Evolutionary conservation across 1,140 invertebrate genomes (phyloP).

Genomic region (Pseudomyrmex pallidus): DNA sequence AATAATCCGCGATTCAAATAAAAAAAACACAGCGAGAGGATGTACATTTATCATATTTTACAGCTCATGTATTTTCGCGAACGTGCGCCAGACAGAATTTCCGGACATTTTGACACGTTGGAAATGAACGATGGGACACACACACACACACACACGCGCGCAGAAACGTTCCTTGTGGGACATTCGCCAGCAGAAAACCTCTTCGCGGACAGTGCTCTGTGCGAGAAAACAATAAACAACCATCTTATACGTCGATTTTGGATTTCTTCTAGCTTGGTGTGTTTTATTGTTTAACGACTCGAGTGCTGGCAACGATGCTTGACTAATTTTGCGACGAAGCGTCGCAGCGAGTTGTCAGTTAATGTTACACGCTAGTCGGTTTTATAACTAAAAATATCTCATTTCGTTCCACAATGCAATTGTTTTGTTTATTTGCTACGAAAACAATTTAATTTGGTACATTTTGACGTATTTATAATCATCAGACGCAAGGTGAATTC

Average conservation of each 20-base stretch:
- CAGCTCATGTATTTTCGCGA: constrained; percentile 2
- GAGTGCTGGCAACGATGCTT: background rate
- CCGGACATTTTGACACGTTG: constrained; percentile 19
- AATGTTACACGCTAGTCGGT: background rate
- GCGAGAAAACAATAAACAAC: constrained; percentile 61
- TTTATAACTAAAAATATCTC: background rate
- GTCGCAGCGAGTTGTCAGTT: too few species aligned
- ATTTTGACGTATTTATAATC: constrained; percentile 18
- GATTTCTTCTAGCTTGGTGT: background rate
- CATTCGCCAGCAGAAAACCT: constrained; percentile 44
- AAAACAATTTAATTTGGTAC: background rate
- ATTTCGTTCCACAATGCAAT: background rate
- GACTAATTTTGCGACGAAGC: constrained; percentile 1
- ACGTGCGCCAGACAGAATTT: constrained; percentile 22
- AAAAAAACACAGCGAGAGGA: background rate
- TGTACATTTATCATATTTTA: background rate
- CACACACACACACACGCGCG: background rate
- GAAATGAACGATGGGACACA: background rate
- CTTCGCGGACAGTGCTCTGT: constrained; percentile 42
- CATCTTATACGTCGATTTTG: background rate
- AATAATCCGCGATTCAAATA: background rate
- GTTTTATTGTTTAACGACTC: background rate
- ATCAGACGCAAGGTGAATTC: background rate
- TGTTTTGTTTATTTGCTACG: constrained; percentile 16
- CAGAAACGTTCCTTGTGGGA: background rate